Evolutionary conservation across 2,888 invertebrate species (phyloP), one percentile per base, ranked within the genome.

Genomic region (Baronia brevicornis): DNA sequence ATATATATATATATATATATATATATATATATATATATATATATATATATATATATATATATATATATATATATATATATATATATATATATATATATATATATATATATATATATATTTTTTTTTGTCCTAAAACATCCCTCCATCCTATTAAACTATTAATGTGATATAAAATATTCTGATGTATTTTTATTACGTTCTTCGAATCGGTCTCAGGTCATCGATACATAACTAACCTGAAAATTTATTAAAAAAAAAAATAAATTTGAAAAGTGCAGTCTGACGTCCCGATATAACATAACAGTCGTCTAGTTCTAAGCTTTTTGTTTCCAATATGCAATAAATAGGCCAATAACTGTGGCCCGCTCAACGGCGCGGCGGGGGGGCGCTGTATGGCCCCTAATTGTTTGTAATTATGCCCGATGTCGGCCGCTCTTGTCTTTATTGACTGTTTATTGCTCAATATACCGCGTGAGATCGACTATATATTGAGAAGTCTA

Each of bases 401-500:
- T 78, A 78, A 79, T 77, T 75, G 77, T 72, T 68, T 62, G 68
- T 77, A 72, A 80, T 80, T 77, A 77, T 63, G 60, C 48, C 44
- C 51, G 50, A 44, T 52, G 45, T 49, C 44, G 46, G 35, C 46
- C 39, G 48, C 46, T 51, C 50, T 59, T 51, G 60, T 48, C 54
- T 75, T 75, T 77, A 78, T 71, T 54, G 61, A 55, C 74, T 78
- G 72, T 77, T 80, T 78, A 78, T 78, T 69, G 60, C 77, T 79
- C 79, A 79, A 78, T 79, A 73, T 60, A 64, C 60, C 58, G 54
- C 61, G 63, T 65, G 66, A 60, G 60, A 51, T 55, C 53, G 52
- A 27, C 28, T 25, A 41, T 40, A 38, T 39, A 42, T 41, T 43
- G 46, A 46, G 42, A 36, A 38, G 43, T 42, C 39, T 41, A 42